Evolutionary conservation across 2,113 vertebrate species (phyloP).

Genomic region (Brachyistius frenatus): DNA sequence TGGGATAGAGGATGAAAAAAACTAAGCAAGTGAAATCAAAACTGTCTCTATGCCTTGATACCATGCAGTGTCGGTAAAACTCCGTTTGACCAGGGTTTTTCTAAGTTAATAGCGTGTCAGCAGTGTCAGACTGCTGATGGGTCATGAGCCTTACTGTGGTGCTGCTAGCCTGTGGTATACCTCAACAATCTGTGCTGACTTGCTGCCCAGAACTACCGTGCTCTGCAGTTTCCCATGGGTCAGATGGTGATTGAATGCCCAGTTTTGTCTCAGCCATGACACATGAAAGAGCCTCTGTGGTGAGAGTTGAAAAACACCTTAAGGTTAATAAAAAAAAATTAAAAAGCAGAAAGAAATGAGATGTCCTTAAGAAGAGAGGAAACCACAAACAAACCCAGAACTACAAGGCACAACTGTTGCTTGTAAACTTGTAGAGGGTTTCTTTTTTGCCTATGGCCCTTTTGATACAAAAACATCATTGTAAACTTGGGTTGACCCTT

Average conservation of each 20-base stretch:
- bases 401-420: slow-evolving; percentile 66
- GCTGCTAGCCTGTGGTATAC: slow-evolving; percentile 61
- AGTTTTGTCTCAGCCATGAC: slow-evolving; percentile 58
- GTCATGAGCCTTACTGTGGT: slow-evolving; percentile 59
- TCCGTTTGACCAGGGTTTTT: not conserved
- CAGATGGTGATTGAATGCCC: slow-evolving; percentile 63
- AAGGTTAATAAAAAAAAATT: slow-evolving; percentile 39
- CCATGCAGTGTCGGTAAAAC: not conserved
- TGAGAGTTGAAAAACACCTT: slow-evolving; percentile 64
- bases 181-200: slow-evolving; percentile 77
- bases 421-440: slow-evolving; percentile 46
- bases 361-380: slow-evolving; percentile 58
- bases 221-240: slow-evolving; percentile 66
- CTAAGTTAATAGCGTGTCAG: slow-evolving; percentile 52
- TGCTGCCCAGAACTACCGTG: slow-evolving; percentile 62
- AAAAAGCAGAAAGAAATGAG: slow-evolving; percentile 48
- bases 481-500: slow-evolving; percentile 70
- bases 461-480: slow-evolving; percentile 64
- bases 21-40: not conserved
- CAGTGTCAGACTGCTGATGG: slow-evolving; percentile 54
- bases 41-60: not conserved
- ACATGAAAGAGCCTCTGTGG: slow-evolving; percentile 77
- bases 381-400: slow-evolving; percentile 61
- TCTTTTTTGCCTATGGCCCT: slow-evolving; percentile 55
- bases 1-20: not conserved